phyloP scores from a whole-genome alignment of 2,797 vertebrate species.

The Crypturellus tataupa region DNA sequence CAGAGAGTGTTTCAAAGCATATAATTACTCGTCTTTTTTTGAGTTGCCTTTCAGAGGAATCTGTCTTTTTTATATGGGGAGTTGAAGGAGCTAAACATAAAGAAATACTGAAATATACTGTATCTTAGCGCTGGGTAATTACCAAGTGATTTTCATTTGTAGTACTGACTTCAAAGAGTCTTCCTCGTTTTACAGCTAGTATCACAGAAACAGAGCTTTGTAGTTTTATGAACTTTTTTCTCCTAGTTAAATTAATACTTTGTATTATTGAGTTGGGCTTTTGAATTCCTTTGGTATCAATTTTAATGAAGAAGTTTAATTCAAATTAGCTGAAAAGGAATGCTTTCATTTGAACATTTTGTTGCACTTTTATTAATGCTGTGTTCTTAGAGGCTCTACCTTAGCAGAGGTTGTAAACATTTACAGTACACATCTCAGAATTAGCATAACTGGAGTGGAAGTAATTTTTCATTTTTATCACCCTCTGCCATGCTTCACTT shows the following conservation, averaged over 20 bases:
- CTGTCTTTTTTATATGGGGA: not conserved
- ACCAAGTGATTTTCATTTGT: not conserved
- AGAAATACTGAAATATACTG: not conserved
- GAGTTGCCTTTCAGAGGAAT: not conserved
- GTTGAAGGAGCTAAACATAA: not conserved
- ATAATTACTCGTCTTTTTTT: not conserved
- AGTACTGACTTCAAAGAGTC: not conserved
- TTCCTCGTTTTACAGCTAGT: not conserved
- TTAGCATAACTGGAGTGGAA: constrained; percentile 65
- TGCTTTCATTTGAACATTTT: not conserved
- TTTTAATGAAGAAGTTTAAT: not conserved
- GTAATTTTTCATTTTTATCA: constrained; percentile 77
- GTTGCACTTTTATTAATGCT: constrained; percentile 14
- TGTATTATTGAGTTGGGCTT: not conserved
- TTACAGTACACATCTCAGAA: constrained; percentile 53
- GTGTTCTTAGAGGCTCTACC: constrained; percentile 31
- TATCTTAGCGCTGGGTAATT: not conserved
- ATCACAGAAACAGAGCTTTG: not conserved
- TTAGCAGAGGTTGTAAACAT: constrained; percentile 54
- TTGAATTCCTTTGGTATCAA: not conserved
- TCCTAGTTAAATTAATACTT: not conserved
- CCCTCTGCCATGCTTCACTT: constrained; percentile 66
- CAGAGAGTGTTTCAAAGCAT: not conserved
- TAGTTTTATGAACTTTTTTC: not conserved
- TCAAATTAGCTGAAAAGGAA: not conserved